Evolutionary conservation across 1,140 invertebrate genomes (phyloP).

Genomic region (Aphaenogaster floridana): DNA sequence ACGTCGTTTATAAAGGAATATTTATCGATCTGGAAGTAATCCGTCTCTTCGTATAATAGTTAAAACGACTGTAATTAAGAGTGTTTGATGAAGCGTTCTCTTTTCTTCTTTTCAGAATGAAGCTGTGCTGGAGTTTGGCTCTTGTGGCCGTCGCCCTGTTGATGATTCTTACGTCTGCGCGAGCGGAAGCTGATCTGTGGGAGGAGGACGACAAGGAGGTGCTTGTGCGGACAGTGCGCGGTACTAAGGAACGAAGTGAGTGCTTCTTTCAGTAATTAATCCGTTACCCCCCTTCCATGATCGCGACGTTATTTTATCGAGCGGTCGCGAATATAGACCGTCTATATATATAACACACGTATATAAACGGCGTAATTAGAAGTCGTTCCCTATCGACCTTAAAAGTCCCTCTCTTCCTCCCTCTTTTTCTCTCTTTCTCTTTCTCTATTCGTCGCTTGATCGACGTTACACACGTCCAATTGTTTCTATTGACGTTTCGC

Average conservation of each 20-base stretch:
- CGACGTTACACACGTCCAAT: constrained; percentile 64
- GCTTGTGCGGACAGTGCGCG: constrained; percentile 91
- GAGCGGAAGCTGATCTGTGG: constrained; percentile 82
- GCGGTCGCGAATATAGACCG: constrained; percentile 3
- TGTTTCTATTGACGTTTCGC: constrained; percentile 76
- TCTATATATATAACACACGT: not conserved
- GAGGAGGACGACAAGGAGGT: constrained; percentile 92
- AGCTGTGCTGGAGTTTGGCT: constrained; percentile 85
- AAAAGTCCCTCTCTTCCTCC: constrained; percentile 16
- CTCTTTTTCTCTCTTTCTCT: constrained; percentile 31
- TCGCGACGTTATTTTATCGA: constrained; percentile 27
- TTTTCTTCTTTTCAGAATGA: constrained; percentile 82
- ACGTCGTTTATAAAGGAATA: not conserved
- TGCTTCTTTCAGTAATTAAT: constrained; percentile 52
- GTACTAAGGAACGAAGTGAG: constrained; percentile 90
- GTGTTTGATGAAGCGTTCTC: constrained; percentile 38
- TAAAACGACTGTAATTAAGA: constrained; percentile 51
- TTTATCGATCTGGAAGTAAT: not conserved
- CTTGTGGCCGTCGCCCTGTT: constrained; percentile 81
- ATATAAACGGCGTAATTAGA: constrained; percentile 33
- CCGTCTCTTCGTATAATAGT: constrained; percentile 9
- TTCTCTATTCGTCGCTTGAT: constrained; percentile 64
- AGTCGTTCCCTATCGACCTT: constrained; percentile 20
- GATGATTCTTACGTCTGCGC: constrained; percentile 79
- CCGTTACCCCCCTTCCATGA: constrained; percentile 2